Percentiles rank a stretch among this genome's conserved stretches.
phyloP scores from a whole-genome alignment of 2,113 vertebrate species.

The Lonchura striata region DNA sequence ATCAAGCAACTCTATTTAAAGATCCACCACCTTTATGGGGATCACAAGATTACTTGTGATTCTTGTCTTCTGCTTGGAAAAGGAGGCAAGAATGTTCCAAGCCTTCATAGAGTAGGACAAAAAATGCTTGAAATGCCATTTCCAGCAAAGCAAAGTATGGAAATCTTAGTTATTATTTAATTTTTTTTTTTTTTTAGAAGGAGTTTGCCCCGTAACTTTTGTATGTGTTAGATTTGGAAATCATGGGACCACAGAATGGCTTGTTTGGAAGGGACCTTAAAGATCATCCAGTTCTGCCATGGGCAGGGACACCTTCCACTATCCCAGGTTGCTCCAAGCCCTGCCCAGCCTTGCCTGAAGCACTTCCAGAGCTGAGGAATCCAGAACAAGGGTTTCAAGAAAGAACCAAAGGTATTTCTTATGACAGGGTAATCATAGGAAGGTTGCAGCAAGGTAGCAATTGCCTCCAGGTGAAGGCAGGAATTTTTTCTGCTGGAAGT shows the following conservation, averaged over 20 bases:
- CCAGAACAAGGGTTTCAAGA: neutral
- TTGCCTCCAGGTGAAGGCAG: neutral
- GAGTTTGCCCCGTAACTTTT: neutral
- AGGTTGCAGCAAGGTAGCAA: neutral
- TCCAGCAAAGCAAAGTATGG: neutral
- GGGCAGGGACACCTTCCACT: neutral
- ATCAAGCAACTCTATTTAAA: slow-evolving; percentile 28
- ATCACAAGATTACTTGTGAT: slow-evolving; percentile 8
- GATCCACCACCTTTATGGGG: neutral
- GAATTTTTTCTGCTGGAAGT: neutral
- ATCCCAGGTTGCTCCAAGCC: neutral
- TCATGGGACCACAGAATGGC: neutral
- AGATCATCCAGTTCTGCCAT: neutral
- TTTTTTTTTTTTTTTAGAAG: neutral
- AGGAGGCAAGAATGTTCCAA: neutral
- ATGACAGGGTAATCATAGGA: rapidly evolving
- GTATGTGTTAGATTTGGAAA: neutral
- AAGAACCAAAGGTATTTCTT: neutral
- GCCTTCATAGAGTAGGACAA: neutral
- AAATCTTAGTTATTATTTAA: neutral
- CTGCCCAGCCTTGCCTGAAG: neutral
- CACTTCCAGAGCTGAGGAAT: neutral
- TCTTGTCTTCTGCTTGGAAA: neutral
- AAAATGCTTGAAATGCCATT: neutral
- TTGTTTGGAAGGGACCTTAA: neutral